A percentile compares a stretch with the other conserved stretches of the same genome.
phyloP scores from a whole-genome alignment of 2,113 vertebrate genomes.

The Colaptes auratus region DNA sequence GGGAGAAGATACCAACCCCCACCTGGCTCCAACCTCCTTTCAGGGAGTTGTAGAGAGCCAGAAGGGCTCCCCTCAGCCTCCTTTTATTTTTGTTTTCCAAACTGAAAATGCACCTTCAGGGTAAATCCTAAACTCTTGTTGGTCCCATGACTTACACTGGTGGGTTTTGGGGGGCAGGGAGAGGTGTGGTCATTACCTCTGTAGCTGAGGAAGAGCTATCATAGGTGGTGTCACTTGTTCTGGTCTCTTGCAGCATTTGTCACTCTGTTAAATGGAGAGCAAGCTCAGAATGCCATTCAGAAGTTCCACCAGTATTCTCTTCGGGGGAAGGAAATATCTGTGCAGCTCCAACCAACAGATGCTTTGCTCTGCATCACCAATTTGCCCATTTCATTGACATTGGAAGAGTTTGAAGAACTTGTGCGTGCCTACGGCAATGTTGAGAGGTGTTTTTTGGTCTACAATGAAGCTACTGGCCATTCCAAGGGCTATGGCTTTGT shows the following conservation, averaged over 20 bases:
- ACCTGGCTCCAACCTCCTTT: too few species aligned
- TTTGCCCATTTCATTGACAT: slow-evolving; percentile 84
- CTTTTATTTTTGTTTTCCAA: too few species aligned
- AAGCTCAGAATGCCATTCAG: slow-evolving; percentile 93
- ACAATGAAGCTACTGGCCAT: slow-evolving; percentile 88
- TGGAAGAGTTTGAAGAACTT: slow-evolving; percentile 91
- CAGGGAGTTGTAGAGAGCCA: too few species aligned
- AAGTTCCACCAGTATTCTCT: slow-evolving; percentile 88
- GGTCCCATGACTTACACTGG: neutral
- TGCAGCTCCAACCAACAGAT: slow-evolving; percentile 95
- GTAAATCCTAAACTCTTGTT: neutral
- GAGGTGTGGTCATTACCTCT: neutral
- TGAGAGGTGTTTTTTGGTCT: slow-evolving; percentile 94
- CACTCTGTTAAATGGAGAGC: slow-evolving; percentile 94
- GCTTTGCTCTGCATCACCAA: slow-evolving; percentile 95
- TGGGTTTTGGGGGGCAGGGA: neutral
- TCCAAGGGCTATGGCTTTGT: slow-evolving; percentile 98
- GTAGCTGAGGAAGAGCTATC: neutral
- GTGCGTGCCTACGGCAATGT: slow-evolving; percentile 93
- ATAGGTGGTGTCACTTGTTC: neutral
- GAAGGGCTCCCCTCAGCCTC: too few species aligned
- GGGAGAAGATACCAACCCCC: too few species aligned
- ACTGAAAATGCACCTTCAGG: neutral
- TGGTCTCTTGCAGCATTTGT: slow-evolving; percentile 87
- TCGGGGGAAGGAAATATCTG: slow-evolving; percentile 88